These are phyloP conservation scores for Sclerodermus sp. DNA, from an alignment of 2,888 invertebrate genomes.

Conservation along the genomic window DNA sequence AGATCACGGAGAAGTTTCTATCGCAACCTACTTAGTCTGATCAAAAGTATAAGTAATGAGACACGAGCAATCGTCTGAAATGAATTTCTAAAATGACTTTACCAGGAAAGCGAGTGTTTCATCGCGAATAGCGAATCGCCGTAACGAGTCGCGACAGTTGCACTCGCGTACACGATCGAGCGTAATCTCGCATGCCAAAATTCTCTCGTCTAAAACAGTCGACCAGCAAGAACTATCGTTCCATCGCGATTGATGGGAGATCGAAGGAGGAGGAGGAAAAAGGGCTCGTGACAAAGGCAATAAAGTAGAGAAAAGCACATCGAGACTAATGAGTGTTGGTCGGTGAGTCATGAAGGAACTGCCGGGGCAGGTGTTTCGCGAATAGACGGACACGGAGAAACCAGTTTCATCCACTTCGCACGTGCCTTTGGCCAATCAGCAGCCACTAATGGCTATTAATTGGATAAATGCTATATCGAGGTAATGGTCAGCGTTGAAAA, in stretches of 20 bases:
- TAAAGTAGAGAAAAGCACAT: too few relatives aligned
- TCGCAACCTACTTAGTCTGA: slow-evolving; percentile 1
- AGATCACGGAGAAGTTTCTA: background rate
- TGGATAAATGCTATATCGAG: slow-evolving; percentile 51
- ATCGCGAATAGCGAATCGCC: slow-evolving; percentile 29
- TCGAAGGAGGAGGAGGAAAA: too few relatives aligned
- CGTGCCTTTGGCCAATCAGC: background rate
- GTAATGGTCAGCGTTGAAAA: slow-evolving; percentile 45
- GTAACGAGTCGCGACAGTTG: slow-evolving; percentile 17
- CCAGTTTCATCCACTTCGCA: too few relatives aligned
- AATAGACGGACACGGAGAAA: too few relatives aligned
- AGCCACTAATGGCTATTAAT: slow-evolving; percentile 52
- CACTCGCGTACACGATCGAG: slow-evolving; percentile 9
- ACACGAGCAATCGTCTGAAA: background rate
- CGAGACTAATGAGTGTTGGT: too few relatives aligned
- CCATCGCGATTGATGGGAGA: too few relatives aligned
- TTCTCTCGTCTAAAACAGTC: background rate
- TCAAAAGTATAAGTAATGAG: background rate
- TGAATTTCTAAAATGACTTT: slow-evolving; percentile 19
- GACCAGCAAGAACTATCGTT: too few relatives aligned
- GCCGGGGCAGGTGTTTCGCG: too few relatives aligned
- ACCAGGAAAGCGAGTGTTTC: slow-evolving; percentile 27
- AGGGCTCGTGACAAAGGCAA: too few relatives aligned
- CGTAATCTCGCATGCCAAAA: slow-evolving; percentile 26
- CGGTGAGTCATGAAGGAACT: too few relatives aligned